Evolutionary conservation across 2,113 vertebrate genomes (phyloP), one percentile per base, ranked within the genome.

Genomic region (Arvicanthis niloticus): DNA sequence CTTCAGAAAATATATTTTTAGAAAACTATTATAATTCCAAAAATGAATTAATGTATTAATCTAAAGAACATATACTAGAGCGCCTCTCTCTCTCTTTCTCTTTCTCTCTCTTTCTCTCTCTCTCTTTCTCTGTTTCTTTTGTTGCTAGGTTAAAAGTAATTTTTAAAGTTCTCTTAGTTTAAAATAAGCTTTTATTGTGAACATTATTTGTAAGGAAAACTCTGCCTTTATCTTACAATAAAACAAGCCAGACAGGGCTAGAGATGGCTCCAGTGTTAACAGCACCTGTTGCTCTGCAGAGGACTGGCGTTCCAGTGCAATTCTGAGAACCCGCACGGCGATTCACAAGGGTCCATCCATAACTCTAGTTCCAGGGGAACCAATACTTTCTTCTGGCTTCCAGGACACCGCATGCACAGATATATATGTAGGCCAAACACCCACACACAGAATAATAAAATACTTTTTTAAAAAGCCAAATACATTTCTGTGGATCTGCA

Each of bases 121-220:
- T 22, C 3, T 22, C 12, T 24, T 4, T 62, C 2, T 29, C 21
- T 40, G 5, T 88, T n/a, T 68, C 81, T n/a, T 91, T 94, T 65
- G 60, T 67, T 31, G 58, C 22, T 76, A 90, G 51, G 26, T 62
- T 89, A 88, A 95, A 78, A 60, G 31, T 22, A 76, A 75, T 60
- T 87, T 88, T 70, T 12, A n/a, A 87, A 70, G 26, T 80, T 58
- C 5, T 78, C 72, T 95, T 80, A 56, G 58, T 29, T 81, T 88
- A 37, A 91, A 86, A 86, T 58, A 65, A 72, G 90, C 51, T 92
- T 40, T 62, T 68, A 96, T 2, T 81, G 42, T 88, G 70, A 96
- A 91, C 34, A 93, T 88, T 40, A 93, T 85, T 84, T 93, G 56
- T 89, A 94, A 91, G 48, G 94, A 90, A 92, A 95, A 70, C 51